These are phyloP conservation scores for Coregonus ussuriensis DNA, from an alignment of 2,797 vertebrate species.

Conservation along the genomic window DNA sequence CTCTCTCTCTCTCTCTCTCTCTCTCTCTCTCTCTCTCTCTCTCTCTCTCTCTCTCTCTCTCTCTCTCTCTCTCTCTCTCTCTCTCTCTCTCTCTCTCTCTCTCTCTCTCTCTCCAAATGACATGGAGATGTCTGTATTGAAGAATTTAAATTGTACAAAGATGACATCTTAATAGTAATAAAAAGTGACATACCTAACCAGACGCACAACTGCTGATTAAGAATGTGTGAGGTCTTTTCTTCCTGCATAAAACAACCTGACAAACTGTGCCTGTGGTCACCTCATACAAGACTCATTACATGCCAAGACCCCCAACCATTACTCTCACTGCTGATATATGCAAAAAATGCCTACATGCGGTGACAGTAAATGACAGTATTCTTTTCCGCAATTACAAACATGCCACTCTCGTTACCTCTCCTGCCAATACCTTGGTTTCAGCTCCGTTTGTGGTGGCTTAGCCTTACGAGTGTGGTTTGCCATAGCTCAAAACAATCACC, in stretches of 20 bases:
- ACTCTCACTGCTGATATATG: slow-evolving; percentile 22
- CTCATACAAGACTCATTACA: background rate
- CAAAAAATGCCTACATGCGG: slow-evolving; percentile 31
- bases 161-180: too few relatives aligned
- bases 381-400: background rate
- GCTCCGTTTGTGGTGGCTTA: slow-evolving; percentile 27
- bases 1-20: too few relatives aligned
- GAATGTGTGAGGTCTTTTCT: background rate
- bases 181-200: background rate
- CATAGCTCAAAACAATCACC: slow-evolving; percentile 28
- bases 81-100: background rate
- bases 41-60: too few relatives aligned
- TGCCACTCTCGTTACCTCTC: slow-evolving; percentile 21
- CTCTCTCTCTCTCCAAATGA: too few relatives aligned
- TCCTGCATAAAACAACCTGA: background rate
- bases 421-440: slow-evolving; percentile 31
- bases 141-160: too few relatives aligned
- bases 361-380: slow-evolving; percentile 19
- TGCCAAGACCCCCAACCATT: background rate
- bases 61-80: background rate
- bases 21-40: too few relatives aligned
- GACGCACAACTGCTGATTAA: background rate
- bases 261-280: background rate
- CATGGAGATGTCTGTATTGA: too few relatives aligned
- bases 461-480: slow-evolving; percentile 24